Conservation (phyloP, 2,113 vertebrate genomes). For the Spizaetus ornatus region DNA sequence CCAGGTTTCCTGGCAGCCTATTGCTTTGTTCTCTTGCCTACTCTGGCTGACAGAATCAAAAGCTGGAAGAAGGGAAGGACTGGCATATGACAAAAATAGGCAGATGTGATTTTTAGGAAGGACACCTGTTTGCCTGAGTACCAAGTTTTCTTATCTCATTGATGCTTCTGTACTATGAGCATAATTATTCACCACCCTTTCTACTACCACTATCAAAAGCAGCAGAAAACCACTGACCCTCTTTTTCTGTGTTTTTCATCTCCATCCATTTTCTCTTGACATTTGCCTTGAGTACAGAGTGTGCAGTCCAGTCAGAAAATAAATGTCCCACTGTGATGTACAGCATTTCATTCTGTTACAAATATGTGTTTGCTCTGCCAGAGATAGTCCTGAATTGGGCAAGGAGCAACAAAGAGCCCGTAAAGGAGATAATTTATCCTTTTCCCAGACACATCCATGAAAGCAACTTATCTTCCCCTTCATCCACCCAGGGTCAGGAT, state of each 20-base stretch:
- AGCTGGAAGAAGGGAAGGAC: background rate
- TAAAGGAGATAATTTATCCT: slow-evolving; percentile 38
- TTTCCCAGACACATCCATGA: slow-evolving; percentile 26
- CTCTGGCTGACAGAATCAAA: background rate
- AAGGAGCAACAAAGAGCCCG: slow-evolving; percentile 10
- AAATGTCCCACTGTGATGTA: background rate
- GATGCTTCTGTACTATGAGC: background rate
- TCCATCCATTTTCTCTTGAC: background rate
- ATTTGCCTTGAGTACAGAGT: background rate
- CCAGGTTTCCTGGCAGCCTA: background rate
- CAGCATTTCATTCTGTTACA: background rate
- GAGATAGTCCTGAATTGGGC: background rate
- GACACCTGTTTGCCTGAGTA: background rate
- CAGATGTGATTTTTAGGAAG: background rate
- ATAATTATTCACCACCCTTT: background rate
- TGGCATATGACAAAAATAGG: background rate
- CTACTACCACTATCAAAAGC: background rate
- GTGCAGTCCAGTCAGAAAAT: background rate
- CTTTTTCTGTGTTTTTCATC: background rate
- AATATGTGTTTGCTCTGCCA: background rate
- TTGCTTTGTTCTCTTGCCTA: background rate
- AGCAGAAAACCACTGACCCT: background rate
- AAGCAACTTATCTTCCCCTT: slow-evolving; percentile 41
- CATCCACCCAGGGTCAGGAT: slow-evolving; percentile 47
- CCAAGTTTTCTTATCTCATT: background rate